A percentile compares a stretch with the other conserved stretches of the same genome.
These are phyloP conservation scores for Lepus americanus DNA, from an alignment of 2,113 vertebrate species.

Conservation along the genomic window DNA sequence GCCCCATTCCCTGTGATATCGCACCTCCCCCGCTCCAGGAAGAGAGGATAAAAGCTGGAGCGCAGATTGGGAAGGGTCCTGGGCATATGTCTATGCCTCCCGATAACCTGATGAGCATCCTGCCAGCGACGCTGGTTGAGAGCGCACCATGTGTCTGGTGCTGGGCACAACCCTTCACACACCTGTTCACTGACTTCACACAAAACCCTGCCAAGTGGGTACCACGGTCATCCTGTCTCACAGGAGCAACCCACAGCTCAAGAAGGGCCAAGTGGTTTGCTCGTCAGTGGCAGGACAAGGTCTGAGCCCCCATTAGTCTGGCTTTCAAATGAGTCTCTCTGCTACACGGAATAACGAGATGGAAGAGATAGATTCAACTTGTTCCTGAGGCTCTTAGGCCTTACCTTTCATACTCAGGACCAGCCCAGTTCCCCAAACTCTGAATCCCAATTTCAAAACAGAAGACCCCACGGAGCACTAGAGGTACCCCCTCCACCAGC, in stretches of 20 bases:
- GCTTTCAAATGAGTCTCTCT: not conserved
- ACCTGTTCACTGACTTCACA: not conserved
- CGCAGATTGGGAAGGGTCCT: not conserved
- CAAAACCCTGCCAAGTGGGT: not conserved
- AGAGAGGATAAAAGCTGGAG: not conserved
- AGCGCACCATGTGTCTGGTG: not conserved
- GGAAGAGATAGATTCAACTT: not conserved
- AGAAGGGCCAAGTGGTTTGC: not conserved
- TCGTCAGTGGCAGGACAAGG: not conserved
- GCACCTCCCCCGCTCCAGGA: not conserved
- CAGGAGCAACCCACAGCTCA: not conserved
- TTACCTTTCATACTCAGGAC: conserved; percentile 12
- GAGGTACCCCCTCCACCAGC: not conserved
- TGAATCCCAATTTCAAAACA: not conserved
- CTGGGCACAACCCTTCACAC: not conserved
- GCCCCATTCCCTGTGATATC: too few species aligned
- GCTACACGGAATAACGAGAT: not conserved
- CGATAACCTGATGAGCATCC: not conserved
- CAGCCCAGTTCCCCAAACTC: not conserved
- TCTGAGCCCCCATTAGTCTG: not conserved
- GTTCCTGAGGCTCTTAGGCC: not conserved
- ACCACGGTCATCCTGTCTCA: not conserved
- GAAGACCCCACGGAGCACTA: not conserved
- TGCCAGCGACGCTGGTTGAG: not conserved
- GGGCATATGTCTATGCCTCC: not conserved